phyloP scores from a whole-genome alignment of 2,888 invertebrate species.

The Drosophila borborema region DNA sequence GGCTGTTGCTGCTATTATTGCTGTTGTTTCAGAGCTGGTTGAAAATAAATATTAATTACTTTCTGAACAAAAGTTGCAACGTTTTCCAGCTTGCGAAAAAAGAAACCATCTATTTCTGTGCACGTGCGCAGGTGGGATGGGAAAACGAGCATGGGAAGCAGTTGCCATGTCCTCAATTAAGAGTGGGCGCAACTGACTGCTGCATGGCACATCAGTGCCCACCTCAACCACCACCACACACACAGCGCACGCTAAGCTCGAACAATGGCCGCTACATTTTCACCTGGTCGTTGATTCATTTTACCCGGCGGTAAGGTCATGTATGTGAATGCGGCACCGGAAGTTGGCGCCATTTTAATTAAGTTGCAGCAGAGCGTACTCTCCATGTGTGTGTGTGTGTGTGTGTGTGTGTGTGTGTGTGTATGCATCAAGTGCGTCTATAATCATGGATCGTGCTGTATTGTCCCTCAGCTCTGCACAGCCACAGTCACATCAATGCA shows the following conservation, averaged over 20 bases:
- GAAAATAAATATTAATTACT: conserved; percentile 78
- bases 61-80: conserved; percentile 65
- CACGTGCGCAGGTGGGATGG: neutral
- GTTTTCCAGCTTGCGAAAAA: conserved; percentile 14
- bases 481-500: conserved; percentile 15
- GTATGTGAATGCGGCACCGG: conserved; percentile 40
- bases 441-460: conserved; percentile 44
- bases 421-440: conserved; percentile 40
- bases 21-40: conserved; percentile 21
- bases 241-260: conserved; percentile 33
- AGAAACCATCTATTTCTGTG: conserved; percentile 25
- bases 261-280: conserved; percentile 50
- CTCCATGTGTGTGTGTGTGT: conserved; percentile 15
- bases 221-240: conserved; percentile 3
- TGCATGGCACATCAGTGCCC: conserved; percentile 9
- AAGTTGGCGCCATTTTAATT: conserved; percentile 76
- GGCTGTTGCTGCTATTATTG: conserved; percentile 15
- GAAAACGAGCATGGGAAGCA: neutral
- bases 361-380: conserved; percentile 57
- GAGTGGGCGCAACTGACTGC: conserved; percentile 1
- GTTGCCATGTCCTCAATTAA: conserved; percentile 25
- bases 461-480: neutral
- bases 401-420: conserved; percentile 27
- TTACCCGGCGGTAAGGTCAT: conserved; percentile 46
- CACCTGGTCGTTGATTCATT: conserved; percentile 63